These are phyloP conservation scores for Pharmacophagus antenor DNA, from an alignment of 2,888 invertebrate genomes.

Conservation along the genomic window DNA sequence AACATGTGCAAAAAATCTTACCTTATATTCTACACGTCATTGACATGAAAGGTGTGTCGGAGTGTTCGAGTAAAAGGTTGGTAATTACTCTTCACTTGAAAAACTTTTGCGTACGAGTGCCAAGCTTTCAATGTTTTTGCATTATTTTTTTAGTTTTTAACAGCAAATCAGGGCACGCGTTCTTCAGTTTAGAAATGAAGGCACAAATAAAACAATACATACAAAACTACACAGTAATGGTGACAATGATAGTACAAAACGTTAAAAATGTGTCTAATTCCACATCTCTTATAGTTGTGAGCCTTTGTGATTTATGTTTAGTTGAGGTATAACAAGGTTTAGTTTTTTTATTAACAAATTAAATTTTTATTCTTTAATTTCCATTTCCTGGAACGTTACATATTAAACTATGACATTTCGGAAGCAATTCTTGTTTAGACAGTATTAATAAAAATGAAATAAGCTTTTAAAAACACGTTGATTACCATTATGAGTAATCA, in stretches of 20 bases:
- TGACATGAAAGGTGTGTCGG: background rate
- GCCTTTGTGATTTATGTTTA: background rate
- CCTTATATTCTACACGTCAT: background rate
- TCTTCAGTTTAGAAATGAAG: background rate
- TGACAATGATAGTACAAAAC: background rate
- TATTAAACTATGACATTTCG: no score
- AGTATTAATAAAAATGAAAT: no score
- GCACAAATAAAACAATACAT: background rate
- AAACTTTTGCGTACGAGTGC: background rate
- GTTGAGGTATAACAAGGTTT: no score
- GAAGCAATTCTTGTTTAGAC: no score
- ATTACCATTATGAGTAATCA: no score
- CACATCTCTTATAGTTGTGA: background rate
- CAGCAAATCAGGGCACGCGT: background rate
- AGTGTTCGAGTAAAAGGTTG: slow-evolving; percentile 6
- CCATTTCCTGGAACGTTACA: no score
- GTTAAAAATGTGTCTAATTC: background rate
- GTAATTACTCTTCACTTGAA: slow-evolving; percentile 2
- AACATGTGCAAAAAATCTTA: background rate
- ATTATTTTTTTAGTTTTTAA: background rate
- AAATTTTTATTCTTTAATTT: no score
- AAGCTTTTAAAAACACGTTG: no score
- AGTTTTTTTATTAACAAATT: no score
- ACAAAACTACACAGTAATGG: background rate
- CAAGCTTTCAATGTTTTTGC: background rate